Evolutionary conservation across 1,140 invertebrate genomes (phyloP).

Genomic region (Zaprionus ghesquierei): DNA sequence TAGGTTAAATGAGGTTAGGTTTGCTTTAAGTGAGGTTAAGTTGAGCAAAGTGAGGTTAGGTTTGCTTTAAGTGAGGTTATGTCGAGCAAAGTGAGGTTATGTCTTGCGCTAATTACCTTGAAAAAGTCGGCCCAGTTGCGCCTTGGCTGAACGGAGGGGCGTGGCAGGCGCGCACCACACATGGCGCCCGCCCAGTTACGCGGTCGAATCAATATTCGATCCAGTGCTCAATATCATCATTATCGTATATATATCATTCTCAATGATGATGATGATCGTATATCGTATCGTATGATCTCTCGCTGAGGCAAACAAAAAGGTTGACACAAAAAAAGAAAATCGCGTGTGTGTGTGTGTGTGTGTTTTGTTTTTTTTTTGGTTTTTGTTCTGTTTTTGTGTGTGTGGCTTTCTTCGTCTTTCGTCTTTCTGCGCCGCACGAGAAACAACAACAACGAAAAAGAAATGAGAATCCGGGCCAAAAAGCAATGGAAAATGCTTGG

Average conservation of each 20-base stretch:
- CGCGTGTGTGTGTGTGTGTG: neutral
- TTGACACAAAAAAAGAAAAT: conserved; percentile 55
- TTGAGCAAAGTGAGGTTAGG: too few species aligned
- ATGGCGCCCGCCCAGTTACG: neutral
- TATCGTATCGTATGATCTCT: neutral
- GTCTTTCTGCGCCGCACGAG: conserved; percentile 19
- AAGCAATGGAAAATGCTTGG: too few species aligned
- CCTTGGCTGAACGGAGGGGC: conserved; percentile 29
- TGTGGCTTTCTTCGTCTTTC: conserved; percentile 24
- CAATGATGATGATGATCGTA: too few species aligned
- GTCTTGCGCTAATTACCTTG: conserved; percentile 55
- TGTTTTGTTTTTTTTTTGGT: conserved; percentile 18
- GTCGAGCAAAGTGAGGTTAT: too few species aligned
- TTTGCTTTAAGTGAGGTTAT: too few species aligned
- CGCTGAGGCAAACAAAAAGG: conserved; percentile 68
- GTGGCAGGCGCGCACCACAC: conserved; percentile 13
- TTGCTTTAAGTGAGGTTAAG: too few species aligned
- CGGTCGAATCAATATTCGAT: neutral
- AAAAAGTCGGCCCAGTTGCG: conserved; percentile 52
- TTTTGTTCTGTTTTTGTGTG: neutral
- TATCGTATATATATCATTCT: neutral
- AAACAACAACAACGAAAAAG: conserved; percentile 80
- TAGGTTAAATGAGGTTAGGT: too few species aligned
- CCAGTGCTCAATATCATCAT: neutral
- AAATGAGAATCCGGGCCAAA: conserved; percentile 48